Conservation (phyloP, 2,113 vertebrate genomes). For the Pteronura brasiliensis region DNA sequence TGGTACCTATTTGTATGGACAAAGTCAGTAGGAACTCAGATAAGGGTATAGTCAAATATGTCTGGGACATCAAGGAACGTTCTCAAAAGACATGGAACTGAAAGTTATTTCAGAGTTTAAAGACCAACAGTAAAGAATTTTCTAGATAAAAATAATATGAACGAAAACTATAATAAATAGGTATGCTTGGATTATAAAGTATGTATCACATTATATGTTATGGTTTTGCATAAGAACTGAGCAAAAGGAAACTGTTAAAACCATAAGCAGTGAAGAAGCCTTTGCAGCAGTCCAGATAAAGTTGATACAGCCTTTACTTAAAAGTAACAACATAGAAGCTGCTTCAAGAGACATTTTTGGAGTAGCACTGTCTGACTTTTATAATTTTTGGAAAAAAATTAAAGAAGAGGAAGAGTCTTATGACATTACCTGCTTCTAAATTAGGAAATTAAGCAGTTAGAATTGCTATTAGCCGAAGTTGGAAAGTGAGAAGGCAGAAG, state of each 20-base stretch:
- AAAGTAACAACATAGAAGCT: not conserved
- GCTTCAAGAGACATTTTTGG: not conserved
- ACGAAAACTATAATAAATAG: not conserved
- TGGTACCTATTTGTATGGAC: not conserved
- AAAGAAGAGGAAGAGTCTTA: not conserved
- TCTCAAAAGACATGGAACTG: not conserved
- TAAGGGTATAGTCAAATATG: not conserved
- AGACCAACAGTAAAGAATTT: not conserved
- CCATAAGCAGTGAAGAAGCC: not conserved
- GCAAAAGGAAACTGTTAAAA: not conserved
- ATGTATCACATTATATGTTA: not conserved
- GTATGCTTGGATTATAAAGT: not conserved
- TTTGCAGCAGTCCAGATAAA: not conserved
- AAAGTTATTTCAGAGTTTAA: not conserved
- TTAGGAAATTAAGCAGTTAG: not conserved
- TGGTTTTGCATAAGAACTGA: not conserved
- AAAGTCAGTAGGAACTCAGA: not conserved
- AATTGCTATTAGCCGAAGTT: not conserved
- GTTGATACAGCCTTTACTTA: not conserved
- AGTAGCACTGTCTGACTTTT: not conserved
- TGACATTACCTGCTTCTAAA: not conserved
- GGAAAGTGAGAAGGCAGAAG: not conserved
- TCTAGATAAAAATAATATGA: not conserved
- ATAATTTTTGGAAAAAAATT: not conserved
- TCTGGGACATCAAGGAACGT: not conserved